Evolutionary conservation across 2,888 invertebrate species (phyloP).

Genomic region (Mesorhabditis spiculigera): DNA sequence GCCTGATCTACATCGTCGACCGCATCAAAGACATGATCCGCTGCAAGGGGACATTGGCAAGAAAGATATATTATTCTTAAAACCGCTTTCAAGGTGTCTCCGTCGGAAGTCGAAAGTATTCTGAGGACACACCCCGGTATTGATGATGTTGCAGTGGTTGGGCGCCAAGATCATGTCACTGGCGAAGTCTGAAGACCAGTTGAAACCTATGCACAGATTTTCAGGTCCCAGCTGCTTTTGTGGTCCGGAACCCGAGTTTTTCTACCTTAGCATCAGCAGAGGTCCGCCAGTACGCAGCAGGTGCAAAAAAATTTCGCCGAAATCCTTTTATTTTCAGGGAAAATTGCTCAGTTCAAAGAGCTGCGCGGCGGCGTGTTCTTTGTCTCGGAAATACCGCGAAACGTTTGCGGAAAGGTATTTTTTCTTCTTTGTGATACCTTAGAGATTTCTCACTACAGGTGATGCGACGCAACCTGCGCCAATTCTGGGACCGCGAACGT

Average conservation of each 20-base stretch:
- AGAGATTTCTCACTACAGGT: not conserved
- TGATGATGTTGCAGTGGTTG: conserved; percentile 55
- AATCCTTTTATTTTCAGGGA: conserved; percentile 31
- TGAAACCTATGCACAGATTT: not conserved
- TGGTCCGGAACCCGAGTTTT: conserved; percentile 39
- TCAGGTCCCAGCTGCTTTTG: conserved; percentile 50
- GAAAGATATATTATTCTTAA: conserved; percentile 8
- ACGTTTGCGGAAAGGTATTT: conserved; percentile 43
- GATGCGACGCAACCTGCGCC: conserved; percentile 39
- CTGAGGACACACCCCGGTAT: conserved; percentile 50
- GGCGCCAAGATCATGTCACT: conserved; percentile 49
- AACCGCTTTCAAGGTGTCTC: conserved; percentile 39
- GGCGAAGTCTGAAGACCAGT: conserved; percentile 30
- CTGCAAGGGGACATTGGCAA: conserved; percentile 45
- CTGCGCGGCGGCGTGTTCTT: conserved; percentile 55
- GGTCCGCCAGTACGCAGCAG: conserved; percentile 48
- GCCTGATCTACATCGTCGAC: conserved; percentile 78
- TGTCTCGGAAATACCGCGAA: conserved; percentile 53
- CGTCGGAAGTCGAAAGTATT: conserved; percentile 49
- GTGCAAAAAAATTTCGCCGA: conserved; percentile 16
- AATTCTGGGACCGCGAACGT: conserved; percentile 51
- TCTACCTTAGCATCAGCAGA: conserved; percentile 47
- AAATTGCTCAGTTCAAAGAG: conserved; percentile 53
- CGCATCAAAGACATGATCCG: conserved; percentile 79
- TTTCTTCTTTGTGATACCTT: not conserved